phyloP scores from a whole-genome alignment of 2,888 invertebrate genomes.

The Coremacera marginata region DNA sequence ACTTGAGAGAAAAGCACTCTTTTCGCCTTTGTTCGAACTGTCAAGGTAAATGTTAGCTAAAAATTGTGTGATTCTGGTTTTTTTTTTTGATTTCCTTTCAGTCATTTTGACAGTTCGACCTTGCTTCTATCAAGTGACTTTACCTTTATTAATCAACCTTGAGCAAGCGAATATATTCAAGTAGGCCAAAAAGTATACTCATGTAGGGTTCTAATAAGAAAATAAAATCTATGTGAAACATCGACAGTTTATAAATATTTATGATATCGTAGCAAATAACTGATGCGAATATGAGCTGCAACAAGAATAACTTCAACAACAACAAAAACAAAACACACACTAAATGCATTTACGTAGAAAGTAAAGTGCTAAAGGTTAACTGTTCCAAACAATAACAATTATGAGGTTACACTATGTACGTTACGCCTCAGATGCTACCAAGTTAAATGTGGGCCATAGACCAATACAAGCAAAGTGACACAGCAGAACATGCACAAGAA shows the following conservation, averaged over 20 bases:
- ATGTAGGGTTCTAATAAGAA: too few relatives aligned
- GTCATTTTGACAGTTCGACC: too few relatives aligned
- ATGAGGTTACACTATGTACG: slow-evolving; percentile 20
- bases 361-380: slow-evolving; percentile 39
- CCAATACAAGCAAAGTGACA: not conserved
- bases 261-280: slow-evolving; percentile 26
- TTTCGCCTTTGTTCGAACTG: too few relatives aligned
- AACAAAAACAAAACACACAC: slow-evolving; percentile 9
- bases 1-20: too few relatives aligned
- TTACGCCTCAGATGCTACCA: not conserved
- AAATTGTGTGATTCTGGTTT: too few relatives aligned
- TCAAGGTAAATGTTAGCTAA: too few relatives aligned
- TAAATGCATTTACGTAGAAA: slow-evolving; percentile 21
- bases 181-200: too few relatives aligned
- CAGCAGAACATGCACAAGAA: not conserved
- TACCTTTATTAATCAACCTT: too few relatives aligned
- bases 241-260: not conserved
- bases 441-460: not conserved
- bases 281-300: slow-evolving; percentile 21
- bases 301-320: too few relatives aligned
- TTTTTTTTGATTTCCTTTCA: too few relatives aligned
- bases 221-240: slow-evolving; percentile 8
- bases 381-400: slow-evolving; percentile 38
- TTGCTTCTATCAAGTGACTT: too few relatives aligned
- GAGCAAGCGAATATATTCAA: too few relatives aligned